Conservation (phyloP, 2,113 vertebrate species). For the Ammodramus savannarum region DNA sequence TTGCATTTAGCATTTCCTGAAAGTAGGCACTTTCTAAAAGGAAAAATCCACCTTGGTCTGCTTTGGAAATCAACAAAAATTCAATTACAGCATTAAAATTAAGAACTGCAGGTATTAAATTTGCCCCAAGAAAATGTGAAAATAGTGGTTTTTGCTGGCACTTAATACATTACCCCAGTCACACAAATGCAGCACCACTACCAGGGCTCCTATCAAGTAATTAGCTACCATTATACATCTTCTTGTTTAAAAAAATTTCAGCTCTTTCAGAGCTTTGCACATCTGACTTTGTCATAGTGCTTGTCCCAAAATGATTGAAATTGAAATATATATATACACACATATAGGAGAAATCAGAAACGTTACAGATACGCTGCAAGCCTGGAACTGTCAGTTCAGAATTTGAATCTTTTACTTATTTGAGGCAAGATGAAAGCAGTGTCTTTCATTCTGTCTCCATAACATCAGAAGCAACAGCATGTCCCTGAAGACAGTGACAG, state of each 20-base stretch:
- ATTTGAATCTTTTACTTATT: neutral
- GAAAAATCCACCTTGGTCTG: neutral
- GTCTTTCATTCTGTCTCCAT: neutral
- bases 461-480: neutral
- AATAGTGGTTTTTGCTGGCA: neutral
- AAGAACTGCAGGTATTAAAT: neutral
- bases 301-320: neutral
- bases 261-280: neutral
- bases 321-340: neutral
- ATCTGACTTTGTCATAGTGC: neutral
- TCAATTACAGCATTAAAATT: neutral
- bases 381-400: slow-evolving; percentile 16
- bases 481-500: neutral
- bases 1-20: neutral
- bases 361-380: neutral
- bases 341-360: neutral
- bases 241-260: neutral
- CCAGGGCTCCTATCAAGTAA: neutral
- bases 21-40: neutral
- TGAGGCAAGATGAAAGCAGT: neutral
- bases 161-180: neutral
- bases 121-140: neutral
- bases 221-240: neutral
- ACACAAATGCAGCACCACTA: neutral
- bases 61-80: neutral